phyloP scores from a whole-genome alignment of 2,797 vertebrate genomes.

The Tangara arthus region DNA sequence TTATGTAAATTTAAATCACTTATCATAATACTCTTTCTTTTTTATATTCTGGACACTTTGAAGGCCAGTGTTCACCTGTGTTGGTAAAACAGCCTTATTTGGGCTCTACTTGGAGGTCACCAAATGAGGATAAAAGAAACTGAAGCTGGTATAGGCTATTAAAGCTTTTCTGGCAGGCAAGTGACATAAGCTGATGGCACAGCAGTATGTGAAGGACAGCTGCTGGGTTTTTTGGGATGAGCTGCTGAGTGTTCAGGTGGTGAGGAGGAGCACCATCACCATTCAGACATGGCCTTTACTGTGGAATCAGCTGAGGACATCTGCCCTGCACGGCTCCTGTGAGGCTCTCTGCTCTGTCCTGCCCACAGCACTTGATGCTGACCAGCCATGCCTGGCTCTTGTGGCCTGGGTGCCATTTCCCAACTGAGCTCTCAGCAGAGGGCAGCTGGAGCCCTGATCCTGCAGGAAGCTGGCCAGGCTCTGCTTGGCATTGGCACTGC shows the following conservation, averaged over 20 bases:
- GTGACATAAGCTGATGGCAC: not conserved
- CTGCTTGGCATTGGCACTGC: fast-evolving
- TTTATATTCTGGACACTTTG: not conserved
- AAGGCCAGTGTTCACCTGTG: not conserved
- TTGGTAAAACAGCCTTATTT: not conserved
- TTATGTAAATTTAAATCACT: not conserved
- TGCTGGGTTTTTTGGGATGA: not conserved
- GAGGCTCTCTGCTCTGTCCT: not conserved
- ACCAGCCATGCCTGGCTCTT: fast-evolving
- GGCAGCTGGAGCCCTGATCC: fast-evolving
- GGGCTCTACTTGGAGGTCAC: not conserved
- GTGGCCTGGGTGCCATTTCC: fast-evolving
- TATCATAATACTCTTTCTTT: not conserved
- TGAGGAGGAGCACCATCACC: not conserved
- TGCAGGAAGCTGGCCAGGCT: not conserved
- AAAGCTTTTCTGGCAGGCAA: not conserved
- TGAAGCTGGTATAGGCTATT: not conserved
- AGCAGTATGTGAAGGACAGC: not conserved
- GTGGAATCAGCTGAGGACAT: not conserved
- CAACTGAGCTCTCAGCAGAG: not conserved
- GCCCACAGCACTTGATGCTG: not conserved
- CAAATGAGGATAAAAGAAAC: not conserved
- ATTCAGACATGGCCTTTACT: no score
- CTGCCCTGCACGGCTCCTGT: fast-evolving
- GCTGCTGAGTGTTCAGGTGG: not conserved